A percentile compares a stretch with the other conserved stretches of the same genome.
phyloP scores from a whole-genome alignment of 2,888 invertebrate species.

The Drosophila mimetica region DNA sequence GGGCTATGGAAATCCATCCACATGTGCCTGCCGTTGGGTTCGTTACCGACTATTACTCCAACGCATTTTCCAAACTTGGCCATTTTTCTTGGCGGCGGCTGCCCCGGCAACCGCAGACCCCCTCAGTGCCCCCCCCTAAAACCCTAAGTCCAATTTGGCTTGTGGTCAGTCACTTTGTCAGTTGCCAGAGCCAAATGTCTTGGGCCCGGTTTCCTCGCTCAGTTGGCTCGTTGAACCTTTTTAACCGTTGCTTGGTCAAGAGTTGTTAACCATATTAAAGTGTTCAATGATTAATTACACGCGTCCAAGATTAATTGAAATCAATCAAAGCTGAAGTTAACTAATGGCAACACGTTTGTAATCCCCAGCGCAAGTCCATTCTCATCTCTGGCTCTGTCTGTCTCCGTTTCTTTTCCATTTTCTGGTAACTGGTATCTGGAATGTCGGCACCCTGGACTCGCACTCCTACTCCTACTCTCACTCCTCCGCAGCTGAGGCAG shows the following conservation, averaged over 20 bases:
- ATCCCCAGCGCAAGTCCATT: conserved; percentile 53
- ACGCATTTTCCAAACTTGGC: conserved; percentile 75
- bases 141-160: conserved; percentile 8
- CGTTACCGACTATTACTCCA: conserved; percentile 69
- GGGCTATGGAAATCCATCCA: conserved; percentile 61
- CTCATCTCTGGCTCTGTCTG: conserved; percentile 25
- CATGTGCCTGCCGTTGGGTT: conserved; percentile 27
- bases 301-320: conserved; percentile 85
- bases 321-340: conserved; percentile 85
- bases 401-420: conserved; percentile 13
- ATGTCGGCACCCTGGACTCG: conserved; percentile 29
- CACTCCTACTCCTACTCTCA: conserved; percentile 28
- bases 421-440: conserved; percentile 37
- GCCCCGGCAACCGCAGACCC: conserved; percentile 53
- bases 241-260: conserved; percentile 83
- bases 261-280: conserved; percentile 85
- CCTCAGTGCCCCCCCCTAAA: background rate
- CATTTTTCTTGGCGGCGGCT: conserved; percentile 71
- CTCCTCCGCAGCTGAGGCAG: conserved; percentile 26
- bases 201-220: conserved; percentile 34
- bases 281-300: conserved; percentile 85
- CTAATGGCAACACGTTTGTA: conserved; percentile 84
- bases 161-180: conserved; percentile 67
- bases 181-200: conserved; percentile 52
- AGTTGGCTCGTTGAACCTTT: conserved; percentile 80